A percentile compares a stretch with the other conserved stretches of the same genome.
Evolutionary conservation across 2,113 vertebrate genomes (phyloP).

Genomic region (Octodon degus): DNA sequence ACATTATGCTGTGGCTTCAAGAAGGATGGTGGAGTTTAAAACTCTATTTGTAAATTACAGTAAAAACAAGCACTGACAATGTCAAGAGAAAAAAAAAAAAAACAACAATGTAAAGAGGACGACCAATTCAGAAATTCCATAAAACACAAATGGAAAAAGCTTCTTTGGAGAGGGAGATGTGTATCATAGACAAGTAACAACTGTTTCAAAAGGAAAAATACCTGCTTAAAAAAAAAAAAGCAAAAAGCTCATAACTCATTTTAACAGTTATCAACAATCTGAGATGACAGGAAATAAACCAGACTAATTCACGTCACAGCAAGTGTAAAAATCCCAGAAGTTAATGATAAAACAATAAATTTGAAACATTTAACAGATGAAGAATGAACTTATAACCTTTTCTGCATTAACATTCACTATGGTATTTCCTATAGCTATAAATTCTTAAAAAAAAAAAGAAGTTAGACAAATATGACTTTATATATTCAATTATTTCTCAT

Average conservation of each 20-base stretch:
- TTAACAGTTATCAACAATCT: conserved; percentile 63
- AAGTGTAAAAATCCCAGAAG: conserved; percentile 74
- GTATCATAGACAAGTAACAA: conserved; percentile 49
- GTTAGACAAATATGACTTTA: conserved; percentile 2
- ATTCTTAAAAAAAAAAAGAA: conserved; percentile 75
- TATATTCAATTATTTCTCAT: conserved; percentile 60
- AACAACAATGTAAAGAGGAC: neutral
- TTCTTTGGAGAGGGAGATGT: neutral
- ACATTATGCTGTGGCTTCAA: neutral
- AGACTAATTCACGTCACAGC: conserved; percentile 75
- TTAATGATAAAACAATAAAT: conserved; percentile 70
- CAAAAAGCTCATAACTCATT: conserved; percentile 56
- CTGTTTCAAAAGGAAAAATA: conserved; percentile 72
- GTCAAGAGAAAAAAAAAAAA: too few relatives aligned
- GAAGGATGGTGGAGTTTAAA: neutral
- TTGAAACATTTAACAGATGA: conserved; percentile 86
- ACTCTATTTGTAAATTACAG: neutral
- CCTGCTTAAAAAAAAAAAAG: conserved; percentile 45
- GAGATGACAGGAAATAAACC: conserved; percentile 81
- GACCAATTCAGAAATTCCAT: conserved; percentile 8
- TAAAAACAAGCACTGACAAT: neutral
- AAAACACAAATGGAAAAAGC: conserved; percentile 73
- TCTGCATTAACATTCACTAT: conserved; percentile 73
- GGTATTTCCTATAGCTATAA: conserved; percentile 73
- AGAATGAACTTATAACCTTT: conserved; percentile 85